phyloP scores from a whole-genome alignment of 2,888 invertebrate genomes.

The Drosophila kambysellisi region DNA sequence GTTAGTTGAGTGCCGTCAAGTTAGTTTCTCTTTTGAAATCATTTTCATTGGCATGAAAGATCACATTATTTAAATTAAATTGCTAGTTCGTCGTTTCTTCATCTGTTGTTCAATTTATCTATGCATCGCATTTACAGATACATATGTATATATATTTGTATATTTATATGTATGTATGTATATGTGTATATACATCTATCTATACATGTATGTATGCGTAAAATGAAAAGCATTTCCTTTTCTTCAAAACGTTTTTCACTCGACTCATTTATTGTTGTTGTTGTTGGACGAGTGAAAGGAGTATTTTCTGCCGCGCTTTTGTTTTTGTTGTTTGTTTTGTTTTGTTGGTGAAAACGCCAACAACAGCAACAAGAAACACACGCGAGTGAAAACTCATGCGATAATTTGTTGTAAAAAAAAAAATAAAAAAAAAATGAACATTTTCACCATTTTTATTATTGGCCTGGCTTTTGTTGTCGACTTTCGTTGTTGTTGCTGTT shows the following conservation, averaged over 20 bases:
- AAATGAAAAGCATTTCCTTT: slow-evolving; percentile 79
- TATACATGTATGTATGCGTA: slow-evolving; percentile 35
- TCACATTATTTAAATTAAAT: slow-evolving; percentile 83
- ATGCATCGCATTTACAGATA: slow-evolving; percentile 48
- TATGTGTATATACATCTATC: neutral
- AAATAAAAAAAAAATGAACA: slow-evolving; percentile 59
- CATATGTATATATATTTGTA: neutral
- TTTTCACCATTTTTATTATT: slow-evolving; percentile 78
- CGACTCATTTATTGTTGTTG: slow-evolving; percentile 56
- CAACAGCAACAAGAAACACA: slow-evolving; percentile 34
- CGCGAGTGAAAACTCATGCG: slow-evolving; percentile 80
- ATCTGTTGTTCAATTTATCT: slow-evolving; percentile 60
- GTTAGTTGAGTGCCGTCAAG: slow-evolving; percentile 35
- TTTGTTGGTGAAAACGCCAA: slow-evolving; percentile 70
- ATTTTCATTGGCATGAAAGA: slow-evolving; percentile 80
- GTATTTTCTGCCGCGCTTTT: slow-evolving; percentile 55
- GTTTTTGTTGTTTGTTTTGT: slow-evolving; percentile 42
- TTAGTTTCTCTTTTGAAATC: slow-evolving; percentile 77
- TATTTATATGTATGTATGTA: neutral
- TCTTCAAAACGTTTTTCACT: slow-evolving; percentile 73
- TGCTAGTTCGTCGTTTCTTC: slow-evolving; percentile 56
- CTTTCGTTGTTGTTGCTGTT: slow-evolving; percentile 36
- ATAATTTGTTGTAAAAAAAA: slow-evolving; percentile 75
- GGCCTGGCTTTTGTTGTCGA: slow-evolving; percentile 60
- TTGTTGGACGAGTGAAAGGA: slow-evolving; percentile 71